These are phyloP conservation scores for Galeruca laticollis DNA, from an alignment of 2,888 invertebrate genomes.

Conservation along the genomic window DNA sequence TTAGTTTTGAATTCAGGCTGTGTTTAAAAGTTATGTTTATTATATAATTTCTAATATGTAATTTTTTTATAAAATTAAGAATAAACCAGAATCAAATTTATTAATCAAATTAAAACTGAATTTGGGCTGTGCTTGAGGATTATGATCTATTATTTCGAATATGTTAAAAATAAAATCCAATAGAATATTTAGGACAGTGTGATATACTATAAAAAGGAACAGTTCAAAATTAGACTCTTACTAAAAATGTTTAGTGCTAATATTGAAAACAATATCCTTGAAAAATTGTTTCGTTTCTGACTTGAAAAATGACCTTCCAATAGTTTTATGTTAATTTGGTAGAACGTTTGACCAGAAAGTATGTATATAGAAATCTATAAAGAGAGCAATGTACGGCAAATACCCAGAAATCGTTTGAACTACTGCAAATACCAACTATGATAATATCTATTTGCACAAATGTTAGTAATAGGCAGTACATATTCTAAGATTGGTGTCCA, in stretches of 20 bases:
- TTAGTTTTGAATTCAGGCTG: background rate
- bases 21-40: background rate
- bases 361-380: no score
- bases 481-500: background rate
- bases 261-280: background rate
- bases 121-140: no score
- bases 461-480: background rate
- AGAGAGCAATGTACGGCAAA: background rate
- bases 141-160: background rate
- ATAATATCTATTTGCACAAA: background rate
- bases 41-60: no score
- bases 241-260: background rate
- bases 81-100: no score
- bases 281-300: slow-evolving; percentile 20
- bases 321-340: background rate
- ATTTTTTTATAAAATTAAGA: no score
- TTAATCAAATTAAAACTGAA: no score
- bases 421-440: background rate
- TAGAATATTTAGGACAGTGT: background rate
- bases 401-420: background rate
- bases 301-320: slow-evolving; percentile 2
- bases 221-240: background rate
- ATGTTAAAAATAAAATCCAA: background rate
- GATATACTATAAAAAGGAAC: background rate
- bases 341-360: no score